Evolutionary conservation across 2,888 invertebrate genomes (phyloP), one percentile per base, ranked within the genome.

Genomic region (Buathra laborator): DNA sequence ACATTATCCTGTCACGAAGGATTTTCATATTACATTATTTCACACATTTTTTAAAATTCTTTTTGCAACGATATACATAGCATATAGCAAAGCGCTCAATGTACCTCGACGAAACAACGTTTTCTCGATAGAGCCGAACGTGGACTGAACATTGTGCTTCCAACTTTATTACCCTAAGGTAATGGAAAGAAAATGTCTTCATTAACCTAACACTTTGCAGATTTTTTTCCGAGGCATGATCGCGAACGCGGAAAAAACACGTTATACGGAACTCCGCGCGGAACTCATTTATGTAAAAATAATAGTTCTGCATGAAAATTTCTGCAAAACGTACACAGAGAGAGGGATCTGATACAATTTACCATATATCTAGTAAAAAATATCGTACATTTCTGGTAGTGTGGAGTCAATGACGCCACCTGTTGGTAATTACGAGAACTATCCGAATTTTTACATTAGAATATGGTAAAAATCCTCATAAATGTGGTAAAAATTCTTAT

Each of bases 1-100:
- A 89, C 48, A 44, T 86, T 89, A 51, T 90, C 87, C 91, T 91
- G 82, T 43, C 32, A 44, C 46, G 29, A 10, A 29, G 37, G 44
- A 44, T 24, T 3, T 48, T 24, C 37, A 2, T n/a, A 16, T 71
- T 24, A 32, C 12, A 59, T 32, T 59, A 1, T 29, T 14, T 59
- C 7, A 1, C 14, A 14, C n/a, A 12, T 19, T 19, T 56, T 56
- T 3, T 10, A 3, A 24, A 24, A 14, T 32, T 59, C 32, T 14
- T 37, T 9, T 37, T 37, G 32, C 5, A 43, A 29, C 10, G 43
- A 67, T 9, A 37, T 37, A 7, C 56, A 4, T 48, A 56, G 56
- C 14, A n/a, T 32, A 43, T 32, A 66, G 3, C 4, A 56, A 24
- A 19, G n/a, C 2, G 24, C 6, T 16, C 3, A 19, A n/a, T 9